Evolutionary conservation across 1,140 invertebrate species (phyloP), one percentile per base, ranked within the genome.

Genomic region (Rhopalosiphum maidis): DNA sequence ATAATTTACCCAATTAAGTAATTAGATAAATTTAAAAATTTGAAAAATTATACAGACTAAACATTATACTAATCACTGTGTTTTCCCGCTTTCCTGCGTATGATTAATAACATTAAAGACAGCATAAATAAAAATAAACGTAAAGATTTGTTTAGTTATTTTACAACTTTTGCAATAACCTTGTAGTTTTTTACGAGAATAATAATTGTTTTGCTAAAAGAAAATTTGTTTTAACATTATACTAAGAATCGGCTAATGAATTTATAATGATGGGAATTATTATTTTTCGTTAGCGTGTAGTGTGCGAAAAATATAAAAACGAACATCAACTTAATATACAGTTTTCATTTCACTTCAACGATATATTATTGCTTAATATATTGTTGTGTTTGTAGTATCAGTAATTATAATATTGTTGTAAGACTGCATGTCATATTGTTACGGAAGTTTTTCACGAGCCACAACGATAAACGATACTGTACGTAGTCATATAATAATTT

Each of bases 221-320:
- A 86, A 86, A 86, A 86, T 86, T 46, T 11, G 85, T 46, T 86
- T 43, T 86, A 15, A 23, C 9, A 86, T 86, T 43, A 43, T 5
- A 25, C 82, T 41, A 25, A 25, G 41, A 41, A 25, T 41, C 11
- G 4, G 23, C 37, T 86, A 86, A 86, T 86, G 41, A 86, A 86
- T 86, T 86, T 86, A 86, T 86, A 86, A 43, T 43, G 85, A 86
- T 86, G 85, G 85, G 25, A 86, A 46, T 37, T 35, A 83, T 43
- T 85, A 85, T 85, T 85, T 85, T 25, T n/a, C 18, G 60, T n/a
- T n/a, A n/a, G n/a, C 30, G 60, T 77, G 15, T 23, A 41, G 15
- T 23, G 37, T 41, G 21, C 35, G 41, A 37, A 41, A 85, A 41
- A 25, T 41, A 85, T 85, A 85, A 85, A 41, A 85, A 83, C 6